Conservation (phyloP, 2,797 vertebrate species). For the Aplochiton taeniatus region DNA sequence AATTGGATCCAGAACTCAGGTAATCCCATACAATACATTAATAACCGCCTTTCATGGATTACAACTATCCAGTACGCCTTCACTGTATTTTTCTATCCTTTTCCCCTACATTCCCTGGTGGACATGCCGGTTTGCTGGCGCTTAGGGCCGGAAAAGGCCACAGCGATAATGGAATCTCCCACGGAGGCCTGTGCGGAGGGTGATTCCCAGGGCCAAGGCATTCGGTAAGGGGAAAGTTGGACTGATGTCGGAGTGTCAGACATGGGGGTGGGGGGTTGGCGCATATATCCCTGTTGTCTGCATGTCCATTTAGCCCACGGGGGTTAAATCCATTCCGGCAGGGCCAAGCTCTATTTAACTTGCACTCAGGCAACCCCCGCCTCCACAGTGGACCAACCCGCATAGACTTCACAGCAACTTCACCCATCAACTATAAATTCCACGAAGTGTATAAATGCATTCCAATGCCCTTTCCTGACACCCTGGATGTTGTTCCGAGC, state of each 20-base stretch:
- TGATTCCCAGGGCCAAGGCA: neutral
- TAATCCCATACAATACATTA: no score
- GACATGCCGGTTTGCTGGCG: neutral
- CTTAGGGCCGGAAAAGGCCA: neutral
- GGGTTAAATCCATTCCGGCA: neutral
- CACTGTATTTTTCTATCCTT: no score
- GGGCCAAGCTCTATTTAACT: conserved; percentile 1
- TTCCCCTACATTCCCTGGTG: no score
- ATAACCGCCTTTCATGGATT: no score
- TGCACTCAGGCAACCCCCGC: neutral
- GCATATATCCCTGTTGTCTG: conserved; percentile 7
- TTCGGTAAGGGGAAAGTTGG: neutral
- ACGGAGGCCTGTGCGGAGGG: neutral
- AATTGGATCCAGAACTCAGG: no score
- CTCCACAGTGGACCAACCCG: neutral
- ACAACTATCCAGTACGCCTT: no score
- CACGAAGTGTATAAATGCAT: neutral
- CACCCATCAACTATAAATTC: neutral
- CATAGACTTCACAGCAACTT: neutral
- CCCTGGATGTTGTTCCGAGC: no score
- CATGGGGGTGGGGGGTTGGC: no score
- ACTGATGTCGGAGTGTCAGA: conserved; percentile 1
- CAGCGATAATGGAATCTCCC: neutral
- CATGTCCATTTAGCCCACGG: neutral
- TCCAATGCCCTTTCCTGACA: no score